Conservation (phyloP, 2,888 invertebrate species). For the Fragum sueziense region DNA sequence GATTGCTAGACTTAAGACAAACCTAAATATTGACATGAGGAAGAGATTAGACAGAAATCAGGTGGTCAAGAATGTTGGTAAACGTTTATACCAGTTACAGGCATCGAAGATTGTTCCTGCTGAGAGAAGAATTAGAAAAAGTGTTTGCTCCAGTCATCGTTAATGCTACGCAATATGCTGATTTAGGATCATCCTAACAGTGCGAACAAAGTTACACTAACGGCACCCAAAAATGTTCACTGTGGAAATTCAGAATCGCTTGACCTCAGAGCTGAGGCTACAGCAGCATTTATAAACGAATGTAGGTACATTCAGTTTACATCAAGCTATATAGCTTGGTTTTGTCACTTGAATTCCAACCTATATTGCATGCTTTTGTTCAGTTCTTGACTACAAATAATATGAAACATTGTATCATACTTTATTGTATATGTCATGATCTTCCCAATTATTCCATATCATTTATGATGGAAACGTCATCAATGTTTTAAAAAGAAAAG, state of each 20-base stretch:
- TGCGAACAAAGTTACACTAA: constrained; percentile 38
- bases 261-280: constrained; percentile 28
- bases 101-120: constrained; percentile 16
- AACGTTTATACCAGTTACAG: background rate
- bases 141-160: constrained; percentile 25
- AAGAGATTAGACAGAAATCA: constrained; percentile 42
- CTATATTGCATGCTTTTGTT: no score
- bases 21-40: constrained; percentile 29
- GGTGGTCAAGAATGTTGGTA: constrained; percentile 23
- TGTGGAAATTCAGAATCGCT: constrained; percentile 41
- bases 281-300: constrained; percentile 51
- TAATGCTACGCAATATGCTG: constrained; percentile 24
- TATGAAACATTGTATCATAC: no score
- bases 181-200: constrained; percentile 36
- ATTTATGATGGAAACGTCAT: no score
- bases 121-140: constrained; percentile 23
- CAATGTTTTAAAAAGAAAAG: no score
- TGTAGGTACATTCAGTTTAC: constrained; percentile 23
- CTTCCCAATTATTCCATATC: no score
- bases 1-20: constrained; percentile 22
- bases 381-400: no score
- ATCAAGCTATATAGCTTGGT: no score
- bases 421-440: no score
- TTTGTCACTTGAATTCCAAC: no score
- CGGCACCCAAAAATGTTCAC: constrained; percentile 31